Base-by-base conservation (phyloP, 2,888 invertebrate genomes). In the Brachylomia viminalis region DNA sequence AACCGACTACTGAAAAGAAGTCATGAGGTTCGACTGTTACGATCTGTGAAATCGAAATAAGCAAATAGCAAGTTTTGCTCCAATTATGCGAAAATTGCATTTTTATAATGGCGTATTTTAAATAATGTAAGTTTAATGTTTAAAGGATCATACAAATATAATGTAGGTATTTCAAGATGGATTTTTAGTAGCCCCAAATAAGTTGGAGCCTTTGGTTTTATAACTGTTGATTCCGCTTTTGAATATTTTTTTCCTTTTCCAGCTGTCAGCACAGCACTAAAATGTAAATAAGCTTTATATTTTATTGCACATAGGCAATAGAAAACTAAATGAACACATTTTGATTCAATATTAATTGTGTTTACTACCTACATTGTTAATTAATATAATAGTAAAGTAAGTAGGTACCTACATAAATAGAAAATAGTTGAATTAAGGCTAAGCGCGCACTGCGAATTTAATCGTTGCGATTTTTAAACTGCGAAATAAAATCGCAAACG, bases 1-100 rank as follows among this genome's bases (percentile, higher is more conserved):
- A 64, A 58, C 70, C 66, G 23, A 84, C 59, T 69, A 52, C 17
- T 49, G 33, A 70, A 86, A 81, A 80, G 75, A 82, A 78, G 78
- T 56, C 67, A 82, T 42, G 69, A 68, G 75, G 70, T 76, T 72
- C 74, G 59, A 79, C 77, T 49, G 77, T 70, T 69, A 64, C 10
- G 30, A 62, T 72, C 23, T 67, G 20, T 64, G n/a, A 70, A 71
- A 71, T 17, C n/a, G 15, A 64, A 65, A 23, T 20, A 33, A 23
- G 10, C n/a, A 56, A 56, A 65, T 27, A n/a, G 20, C n/a, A 56
- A n/a, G 20, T 45, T 23, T 62, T 20, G 10, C 38, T 45, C 6
- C 56, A 59, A 58, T 52, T n/a, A 52, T n/a, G 33, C 0, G 15
- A 15, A 27, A 7, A 15, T 56, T 56, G 27, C 27, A 56, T 27